Conservation (phyloP, 2,888 invertebrate species). For the Heterodera filipjevi region DNA sequence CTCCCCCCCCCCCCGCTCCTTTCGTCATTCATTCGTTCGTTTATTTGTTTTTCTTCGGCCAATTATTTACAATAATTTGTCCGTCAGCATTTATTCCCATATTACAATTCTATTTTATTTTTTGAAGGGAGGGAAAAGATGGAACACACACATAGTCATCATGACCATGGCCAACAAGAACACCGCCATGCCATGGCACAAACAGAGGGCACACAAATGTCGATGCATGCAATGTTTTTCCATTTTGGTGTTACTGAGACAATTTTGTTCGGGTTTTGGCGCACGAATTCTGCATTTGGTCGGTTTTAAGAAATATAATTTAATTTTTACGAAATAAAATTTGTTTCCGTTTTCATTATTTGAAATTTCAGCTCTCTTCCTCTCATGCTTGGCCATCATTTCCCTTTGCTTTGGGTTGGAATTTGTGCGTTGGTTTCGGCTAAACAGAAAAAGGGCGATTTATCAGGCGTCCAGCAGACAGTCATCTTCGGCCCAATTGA, state of each 20-base stretch:
- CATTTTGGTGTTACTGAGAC: slow-evolving; percentile 51
- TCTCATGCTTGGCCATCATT: slow-evolving; percentile 54
- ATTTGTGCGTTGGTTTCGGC: slow-evolving; percentile 53
- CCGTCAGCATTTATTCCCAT: too few species aligned
- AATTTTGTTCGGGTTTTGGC: slow-evolving; percentile 60
- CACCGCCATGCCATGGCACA: neutral
- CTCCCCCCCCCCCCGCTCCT: neutral
- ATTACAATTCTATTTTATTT: too few species aligned
- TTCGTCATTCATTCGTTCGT: neutral
- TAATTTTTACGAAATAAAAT: neutral
- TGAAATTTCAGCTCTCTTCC: slow-evolving; percentile 49
- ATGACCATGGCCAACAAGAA: neutral
- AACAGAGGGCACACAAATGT: neutral
- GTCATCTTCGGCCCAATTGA: neutral
- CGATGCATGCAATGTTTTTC: slow-evolving; percentile 42
- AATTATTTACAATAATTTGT: neutral
- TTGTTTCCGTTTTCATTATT: neutral
- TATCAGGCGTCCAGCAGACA: neutral
- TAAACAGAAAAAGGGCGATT: slow-evolving; percentile 40
- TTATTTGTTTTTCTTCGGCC: neutral
- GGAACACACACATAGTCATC: neutral
- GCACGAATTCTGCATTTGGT: slow-evolving; percentile 49
- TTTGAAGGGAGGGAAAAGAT: neutral
- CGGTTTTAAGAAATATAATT: slow-evolving; percentile 11
- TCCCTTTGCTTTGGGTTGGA: slow-evolving; percentile 54